Base-by-base conservation (phyloP, 2,888 invertebrate genomes). In the Philonicus albiceps region DNA sequence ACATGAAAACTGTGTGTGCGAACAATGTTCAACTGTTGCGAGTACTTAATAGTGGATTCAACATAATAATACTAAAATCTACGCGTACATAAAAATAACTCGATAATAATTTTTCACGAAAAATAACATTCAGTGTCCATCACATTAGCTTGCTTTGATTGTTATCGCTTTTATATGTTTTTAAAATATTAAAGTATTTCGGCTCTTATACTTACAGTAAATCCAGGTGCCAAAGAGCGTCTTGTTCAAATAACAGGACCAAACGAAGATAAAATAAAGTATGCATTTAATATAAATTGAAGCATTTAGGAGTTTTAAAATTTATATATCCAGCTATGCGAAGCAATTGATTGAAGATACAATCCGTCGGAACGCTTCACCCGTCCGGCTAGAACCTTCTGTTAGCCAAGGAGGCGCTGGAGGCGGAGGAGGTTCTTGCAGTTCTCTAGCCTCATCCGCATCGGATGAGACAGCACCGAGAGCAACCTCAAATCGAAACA, bases 201-300 rank as follows among this genome's bases (percentile, higher is more conserved):
- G 87, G 22, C 11, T 30, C n/a, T 16, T 31, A 74, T 31, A 76
- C 91, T 94, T 95, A 87, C 94, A 98, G 98, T 98, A 89, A 97
- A 96, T 92, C 97, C 98, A 89, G 98, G 98, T 90, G 97, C 98
- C 87, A 98, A 97, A 93, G 98, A 98, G 93, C 95, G 98, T 90
- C 95, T 98, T 90, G 97, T 98, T 90, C 98, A 98, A 93, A 98
- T 98, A 90, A 98, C 98, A 88, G 98, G 98, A 88, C 97, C 97
- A 37, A 96, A 95, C 90, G 97, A 98, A 93, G 98, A 98, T 91
- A 97, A 97, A 92, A 98, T 98, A 88, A 96, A 95, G 97, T 98
- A 93, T n/a, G 73, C 74, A 30, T 40, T 84, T 81, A 55, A 34
- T 87, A 78, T 11, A 34, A 74, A 74, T 49, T 34, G 8, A 40